A percentile compares a stretch with the other conserved stretches of the same genome.
These are phyloP conservation scores for Drosophila kuntzei DNA, from an alignment of 2,888 invertebrate species.

Conservation along the genomic window DNA sequence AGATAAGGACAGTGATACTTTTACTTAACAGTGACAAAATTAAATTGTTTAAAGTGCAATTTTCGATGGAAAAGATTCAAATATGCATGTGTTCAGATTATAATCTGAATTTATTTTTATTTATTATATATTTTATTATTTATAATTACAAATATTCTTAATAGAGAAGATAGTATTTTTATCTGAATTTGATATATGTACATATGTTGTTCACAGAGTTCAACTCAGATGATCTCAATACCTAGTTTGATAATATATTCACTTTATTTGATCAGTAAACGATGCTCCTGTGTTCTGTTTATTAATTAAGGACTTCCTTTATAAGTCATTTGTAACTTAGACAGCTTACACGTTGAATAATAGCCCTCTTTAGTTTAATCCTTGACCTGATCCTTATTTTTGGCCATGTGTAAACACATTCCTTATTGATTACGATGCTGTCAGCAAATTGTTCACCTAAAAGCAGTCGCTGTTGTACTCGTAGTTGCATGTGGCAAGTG, in stretches of 20 bases:
- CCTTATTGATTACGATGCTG: slow-evolving; percentile 52
- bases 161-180: too few species aligned
- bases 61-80: background rate
- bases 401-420: slow-evolving; percentile 47
- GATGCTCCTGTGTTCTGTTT: background rate
- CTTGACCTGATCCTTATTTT: slow-evolving; percentile 26
- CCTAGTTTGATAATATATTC: background rate
- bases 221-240: background rate
- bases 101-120: too few species aligned
- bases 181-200: too few species aligned
- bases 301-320: background rate
- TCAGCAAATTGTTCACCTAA: slow-evolving; percentile 29
- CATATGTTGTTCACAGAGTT: too few species aligned
- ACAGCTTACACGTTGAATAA: background rate
- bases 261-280: background rate
- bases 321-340: background rate
- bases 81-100: background rate
- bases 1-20: background rate
- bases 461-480: slow-evolving; percentile 4
- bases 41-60: background rate
- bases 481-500: slow-evolving; percentile 7
- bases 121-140: too few species aligned
- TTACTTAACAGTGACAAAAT: background rate
- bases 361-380: slow-evolving; percentile 19
- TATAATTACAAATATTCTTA: too few species aligned